Conservation (phyloP, 1,140 invertebrate species). For the Cyclargus thomasi region DNA sequence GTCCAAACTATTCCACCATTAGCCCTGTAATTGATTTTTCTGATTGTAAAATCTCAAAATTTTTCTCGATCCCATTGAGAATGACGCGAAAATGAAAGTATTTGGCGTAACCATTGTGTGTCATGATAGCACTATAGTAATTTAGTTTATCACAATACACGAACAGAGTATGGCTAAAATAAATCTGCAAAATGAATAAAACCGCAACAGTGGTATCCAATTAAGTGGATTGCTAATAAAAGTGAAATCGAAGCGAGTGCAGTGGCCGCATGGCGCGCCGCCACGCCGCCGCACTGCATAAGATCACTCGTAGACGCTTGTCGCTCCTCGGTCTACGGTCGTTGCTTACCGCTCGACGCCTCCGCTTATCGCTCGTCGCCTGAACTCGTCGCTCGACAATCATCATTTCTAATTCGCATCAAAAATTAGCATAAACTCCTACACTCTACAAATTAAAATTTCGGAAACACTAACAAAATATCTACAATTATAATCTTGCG, state of each 20-base stretch:
- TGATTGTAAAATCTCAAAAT: too few relatives aligned
- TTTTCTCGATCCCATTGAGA: too few relatives aligned
- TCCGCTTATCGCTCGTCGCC: too few relatives aligned
- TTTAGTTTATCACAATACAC: slow-evolving; percentile 9
- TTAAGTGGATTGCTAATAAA: slow-evolving; percentile 74
- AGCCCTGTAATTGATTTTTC: too few relatives aligned
- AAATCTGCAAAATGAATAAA: slow-evolving; percentile 68
- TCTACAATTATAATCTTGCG: slow-evolving; percentile 12
- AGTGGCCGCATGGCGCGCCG: slow-evolving; percentile 51
- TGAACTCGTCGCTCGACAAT: background rate
- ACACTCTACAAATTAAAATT: background rate
- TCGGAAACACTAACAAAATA: slow-evolving; percentile 4
- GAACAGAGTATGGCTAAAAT: slow-evolving; percentile 39
- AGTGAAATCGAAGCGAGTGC: slow-evolving; percentile 73
- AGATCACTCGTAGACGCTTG: background rate
- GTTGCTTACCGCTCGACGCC: too few relatives aligned
- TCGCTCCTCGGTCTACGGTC: too few relatives aligned
- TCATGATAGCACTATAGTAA: too few relatives aligned
- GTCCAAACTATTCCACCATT: too few relatives aligned
- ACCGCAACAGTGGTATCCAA: slow-evolving; percentile 70
- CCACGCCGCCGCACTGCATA: slow-evolving; percentile 26
- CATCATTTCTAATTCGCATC: slow-evolving; percentile 17
- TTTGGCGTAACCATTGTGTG: too few relatives aligned
- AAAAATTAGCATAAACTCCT: background rate
- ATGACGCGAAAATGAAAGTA: too few relatives aligned